Evolutionary conservation across 2,797 vertebrate genomes (phyloP), one percentile per base, ranked within the genome.

Genomic region (Aulostomus chinensis): DNA sequence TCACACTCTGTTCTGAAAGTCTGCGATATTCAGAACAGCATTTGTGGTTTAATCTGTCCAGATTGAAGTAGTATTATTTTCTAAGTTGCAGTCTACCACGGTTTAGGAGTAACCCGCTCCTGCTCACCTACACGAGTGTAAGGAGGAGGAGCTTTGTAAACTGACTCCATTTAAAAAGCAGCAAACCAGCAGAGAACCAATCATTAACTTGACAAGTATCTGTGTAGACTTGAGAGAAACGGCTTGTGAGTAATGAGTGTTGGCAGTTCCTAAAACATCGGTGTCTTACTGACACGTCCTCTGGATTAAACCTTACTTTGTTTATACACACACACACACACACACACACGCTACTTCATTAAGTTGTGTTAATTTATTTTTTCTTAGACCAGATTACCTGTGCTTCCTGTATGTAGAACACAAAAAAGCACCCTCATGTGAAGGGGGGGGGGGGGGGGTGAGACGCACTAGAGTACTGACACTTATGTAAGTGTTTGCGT

Each of bases 231-330:
- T 22, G 18, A 31, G 39, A 42, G 66, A 55, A 26, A 28, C 9
- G 4, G 21, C 56, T 72, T 67, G 62, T 69, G 42, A 48, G 66
- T 76, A 78, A 79, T 50, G 41, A 52, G 45, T 74, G 53, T 43
- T 66, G 68, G 70, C 80, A 80, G 64, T 61, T 81, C 43, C 60
- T 37, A 58, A 75, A 57, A 68, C 58, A 78, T 83, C 60, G 58
- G 56, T 69, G 65, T 64, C 54, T 77, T 76, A 78, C 77, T 80
- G 72, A 83, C 57, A 62, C 63, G 78, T 84, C 72, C 78, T 70
- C 40, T 68, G 77, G 72, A 86, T 86, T 80, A 81, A 55, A 74
- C 50, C 48, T 64, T 13, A 62, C 70, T 83, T 82, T 76, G 73
- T 84, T 52, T 26, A 28, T 18, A 45, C 39, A 13, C 8, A 17